Percentiles rank a stretch among this genome's conserved stretches.
Evolutionary conservation across 2,888 invertebrate species (phyloP).

Genomic region (Sabellastarte sp.): DNA sequence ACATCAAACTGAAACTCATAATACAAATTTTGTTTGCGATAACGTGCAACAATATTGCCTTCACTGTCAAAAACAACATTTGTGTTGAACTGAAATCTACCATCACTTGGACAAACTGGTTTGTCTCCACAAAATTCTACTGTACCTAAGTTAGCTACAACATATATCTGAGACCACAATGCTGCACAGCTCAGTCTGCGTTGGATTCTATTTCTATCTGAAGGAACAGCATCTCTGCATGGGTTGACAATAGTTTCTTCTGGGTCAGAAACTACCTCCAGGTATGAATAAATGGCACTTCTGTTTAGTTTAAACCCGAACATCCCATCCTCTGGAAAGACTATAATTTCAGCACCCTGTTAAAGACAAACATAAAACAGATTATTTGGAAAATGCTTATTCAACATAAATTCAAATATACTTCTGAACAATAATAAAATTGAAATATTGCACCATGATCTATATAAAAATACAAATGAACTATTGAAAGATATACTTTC

Average conservation of each 20-base stretch:
- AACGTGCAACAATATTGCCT: constrained; percentile 71
- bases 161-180: constrained; percentile 65
- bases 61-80: constrained; percentile 75
- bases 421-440: no score
- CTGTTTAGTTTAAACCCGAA: constrained; percentile 53
- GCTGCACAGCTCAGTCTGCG: constrained; percentile 65
- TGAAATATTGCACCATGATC: no score
- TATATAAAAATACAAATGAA: no score
- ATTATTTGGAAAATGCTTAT: no score
- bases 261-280: constrained; percentile 45
- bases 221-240: constrained; percentile 27
- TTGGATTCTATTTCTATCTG: constrained; percentile 23
- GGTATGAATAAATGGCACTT: constrained; percentile 25
- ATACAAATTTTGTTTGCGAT: constrained; percentile 63
- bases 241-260: constrained; percentile 60
- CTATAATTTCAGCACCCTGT: constrained; percentile 72
- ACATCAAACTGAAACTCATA: constrained; percentile 61
- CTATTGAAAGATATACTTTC: no score
- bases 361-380: no score
- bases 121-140: constrained; percentile 63
- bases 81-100: constrained; percentile 68
- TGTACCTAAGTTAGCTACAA: constrained; percentile 73
- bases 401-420: no score
- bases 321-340: constrained; percentile 72
- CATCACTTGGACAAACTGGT: constrained; percentile 37